phyloP scores from a whole-genome alignment of 2,888 invertebrate genomes.

The Homarus gammarus region DNA sequence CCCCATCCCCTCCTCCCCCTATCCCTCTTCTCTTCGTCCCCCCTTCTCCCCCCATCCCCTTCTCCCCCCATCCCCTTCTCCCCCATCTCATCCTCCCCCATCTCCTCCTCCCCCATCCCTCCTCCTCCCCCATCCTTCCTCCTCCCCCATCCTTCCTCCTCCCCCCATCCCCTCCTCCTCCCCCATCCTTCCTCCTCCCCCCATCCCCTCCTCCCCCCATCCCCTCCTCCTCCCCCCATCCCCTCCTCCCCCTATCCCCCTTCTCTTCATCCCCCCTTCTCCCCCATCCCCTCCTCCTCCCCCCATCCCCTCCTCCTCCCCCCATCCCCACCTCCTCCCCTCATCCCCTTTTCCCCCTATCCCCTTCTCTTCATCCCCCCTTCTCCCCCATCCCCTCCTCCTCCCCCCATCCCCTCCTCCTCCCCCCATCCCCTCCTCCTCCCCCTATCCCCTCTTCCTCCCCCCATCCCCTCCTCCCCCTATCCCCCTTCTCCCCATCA shows the following conservation, averaged over 20 bases:
- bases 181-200: background rate
- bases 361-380: constrained; percentile 11
- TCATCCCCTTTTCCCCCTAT: background rate
- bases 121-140: background rate
- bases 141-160: background rate
- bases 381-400: constrained; percentile 30
- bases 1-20: background rate
- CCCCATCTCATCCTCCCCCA: background rate
- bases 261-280: background rate
- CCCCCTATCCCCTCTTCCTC: constrained; percentile 9
- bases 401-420: background rate
- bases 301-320: background rate
- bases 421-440: constrained; percentile 28
- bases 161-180: background rate
- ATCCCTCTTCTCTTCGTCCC: background rate
- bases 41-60: background rate
- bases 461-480: background rate
- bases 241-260: background rate
- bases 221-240: background rate
- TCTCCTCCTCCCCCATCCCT: background rate
- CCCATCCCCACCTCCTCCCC: background rate
- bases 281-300: background rate
- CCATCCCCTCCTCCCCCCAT: constrained; percentile 1
- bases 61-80: constrained; percentile 15
- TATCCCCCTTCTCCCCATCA: background rate